Base-by-base conservation (phyloP, 2,888 invertebrate species). In the Stegophylla sp. region DNA sequence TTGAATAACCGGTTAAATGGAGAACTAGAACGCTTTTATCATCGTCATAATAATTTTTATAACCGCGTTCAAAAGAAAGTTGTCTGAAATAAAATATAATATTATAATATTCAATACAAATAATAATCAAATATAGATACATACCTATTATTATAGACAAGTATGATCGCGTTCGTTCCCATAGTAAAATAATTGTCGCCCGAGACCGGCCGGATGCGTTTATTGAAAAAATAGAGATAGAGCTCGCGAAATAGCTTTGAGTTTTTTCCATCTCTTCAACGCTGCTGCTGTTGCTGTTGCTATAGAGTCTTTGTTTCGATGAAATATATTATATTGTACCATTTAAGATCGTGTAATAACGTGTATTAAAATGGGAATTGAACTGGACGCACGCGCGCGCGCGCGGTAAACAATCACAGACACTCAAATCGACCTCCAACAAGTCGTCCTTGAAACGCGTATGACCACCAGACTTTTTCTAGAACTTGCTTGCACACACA, bases 381-480 rank as follows among this genome's bases (percentile, higher is more conserved):
- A n/a, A n/a, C 4, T 4, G 15, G 4, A 51, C 17, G 17, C 17
- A 0, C 15, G 15, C 17, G 12, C 5, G 20, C 51, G 59, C 43
- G 12, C 13, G 72, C 12, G 43, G 61, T 63, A 61, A 45, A 15
- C 28, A 61, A 74, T 74, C 73, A n/a, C n/a, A 15, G 73, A 34
- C n/a, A n/a, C 23, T 59, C 7, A 1, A 64, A 41, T 34, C 9
- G 61, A 74, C 61, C 73, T 74, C 61, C 73, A 10, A 74, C 61
- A 74, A 74, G 48, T 61, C 45, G 61, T 61, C 73, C 73, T 74
- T 74, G 73, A 74, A 56, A 45, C n/a, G 61, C 48, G 48, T n/a
- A n/a, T n/a, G n/a, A n/a, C n/a, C n/a, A 48, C 61, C 61, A 45
- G 61, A 61, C 61, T 74, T 74, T n/a, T 74, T 74, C 61, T 74